These are phyloP conservation scores for Melangyna quadrimaculata DNA, from an alignment of 2,888 invertebrate genomes.

Conservation along the genomic window DNA sequence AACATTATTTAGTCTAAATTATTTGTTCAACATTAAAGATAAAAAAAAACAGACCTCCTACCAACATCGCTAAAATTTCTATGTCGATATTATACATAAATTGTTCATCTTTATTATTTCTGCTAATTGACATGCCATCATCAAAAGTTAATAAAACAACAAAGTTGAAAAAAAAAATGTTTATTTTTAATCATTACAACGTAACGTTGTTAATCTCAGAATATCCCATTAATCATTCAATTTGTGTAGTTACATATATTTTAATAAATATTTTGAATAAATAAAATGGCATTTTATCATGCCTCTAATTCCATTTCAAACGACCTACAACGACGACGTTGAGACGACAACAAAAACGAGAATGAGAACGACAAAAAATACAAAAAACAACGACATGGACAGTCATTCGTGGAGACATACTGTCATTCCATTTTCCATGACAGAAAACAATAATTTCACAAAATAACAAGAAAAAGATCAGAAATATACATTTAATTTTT, in stretches of 20 bases:
- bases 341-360: neutral
- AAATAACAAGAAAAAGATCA: neutral
- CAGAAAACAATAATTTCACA: conserved; percentile 3
- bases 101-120: neutral
- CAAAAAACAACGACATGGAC: neutral
- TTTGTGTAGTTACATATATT: no score
- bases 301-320: neutral
- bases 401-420: conserved; percentile 22
- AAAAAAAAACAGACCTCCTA: no score
- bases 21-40: neutral
- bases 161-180: conserved; percentile 5
- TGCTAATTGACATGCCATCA: neutral
- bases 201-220: conserved; percentile 47
- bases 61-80: conserved; percentile 24
- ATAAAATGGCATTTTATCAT: neutral
- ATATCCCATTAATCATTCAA: conserved; percentile 51
- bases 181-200: conserved; percentile 55
- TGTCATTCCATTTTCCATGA: conserved; percentile 7
- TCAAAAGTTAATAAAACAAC: conserved; percentile 2
- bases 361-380: neutral
- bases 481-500: neutral
- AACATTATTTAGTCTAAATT: no score
- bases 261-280: conserved; percentile 16
- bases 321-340: neutral
- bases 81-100: conserved; percentile 10